These are phyloP conservation scores for Prosapia bicincta DNA, from an alignment of 2,888 invertebrate species.

Conservation along the genomic window DNA sequence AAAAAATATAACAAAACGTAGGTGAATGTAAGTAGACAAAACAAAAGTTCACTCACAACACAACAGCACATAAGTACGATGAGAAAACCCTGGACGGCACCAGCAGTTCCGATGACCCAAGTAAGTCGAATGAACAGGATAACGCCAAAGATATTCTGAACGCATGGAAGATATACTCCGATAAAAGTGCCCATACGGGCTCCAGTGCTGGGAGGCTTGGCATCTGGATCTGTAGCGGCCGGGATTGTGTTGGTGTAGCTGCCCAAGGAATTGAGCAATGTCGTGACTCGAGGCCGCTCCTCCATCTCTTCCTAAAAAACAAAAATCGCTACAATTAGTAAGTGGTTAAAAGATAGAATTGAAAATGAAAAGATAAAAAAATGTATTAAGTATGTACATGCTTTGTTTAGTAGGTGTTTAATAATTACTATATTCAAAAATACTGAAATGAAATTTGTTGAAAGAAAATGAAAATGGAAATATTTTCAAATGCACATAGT, in stretches of 20 bases:
- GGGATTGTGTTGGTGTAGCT: conserved; percentile 95
- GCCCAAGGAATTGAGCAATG: conserved; percentile 85
- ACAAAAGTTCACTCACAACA: conserved; percentile 71
- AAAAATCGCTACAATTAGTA: too few relatives aligned
- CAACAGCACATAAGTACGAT: conserved; percentile 96
- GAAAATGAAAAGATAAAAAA: too few relatives aligned
- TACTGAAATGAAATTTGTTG: too few relatives aligned
- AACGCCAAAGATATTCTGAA: conserved; percentile 99
- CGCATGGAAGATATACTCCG: conserved; percentile 97
- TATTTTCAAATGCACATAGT: too few relatives aligned
- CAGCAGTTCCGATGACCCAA: conserved; percentile 99
- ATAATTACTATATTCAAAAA: too few relatives aligned
- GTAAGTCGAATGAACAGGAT: conserved; percentile 98
- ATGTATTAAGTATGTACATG: too few relatives aligned
- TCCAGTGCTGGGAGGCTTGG: conserved; percentile 58
- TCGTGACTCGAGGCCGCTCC: conserved; percentile 83
- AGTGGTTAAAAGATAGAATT: too few relatives aligned
- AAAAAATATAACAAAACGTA: too few relatives aligned
- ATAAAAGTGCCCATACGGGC: conserved; percentile 97
- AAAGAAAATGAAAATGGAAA: too few relatives aligned
- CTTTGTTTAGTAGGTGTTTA: too few relatives aligned
- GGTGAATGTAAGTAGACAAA: too few relatives aligned
- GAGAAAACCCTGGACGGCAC: conserved; percentile 88
- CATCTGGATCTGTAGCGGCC: conserved; percentile 75
- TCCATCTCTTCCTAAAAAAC: conserved; percentile 76